Evolutionary conservation across 2,888 invertebrate genomes (phyloP).

Genomic region (Dromius quadrimaculatus): DNA sequence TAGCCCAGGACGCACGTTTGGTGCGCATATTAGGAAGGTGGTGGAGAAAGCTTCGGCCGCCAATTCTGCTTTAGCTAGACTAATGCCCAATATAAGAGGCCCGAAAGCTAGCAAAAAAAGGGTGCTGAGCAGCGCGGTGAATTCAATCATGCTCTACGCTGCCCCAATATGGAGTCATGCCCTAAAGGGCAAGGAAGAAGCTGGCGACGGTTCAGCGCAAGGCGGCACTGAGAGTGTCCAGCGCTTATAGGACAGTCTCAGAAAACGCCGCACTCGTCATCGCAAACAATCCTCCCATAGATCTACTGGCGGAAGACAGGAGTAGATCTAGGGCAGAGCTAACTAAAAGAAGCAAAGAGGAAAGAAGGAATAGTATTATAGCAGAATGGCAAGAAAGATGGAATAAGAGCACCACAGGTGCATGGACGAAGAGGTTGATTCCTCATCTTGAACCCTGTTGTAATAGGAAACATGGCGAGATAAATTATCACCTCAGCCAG

Average conservation of each 20-base stretch:
- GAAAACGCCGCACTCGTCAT: background rate
- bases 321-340: background rate
- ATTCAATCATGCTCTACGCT: constrained; percentile 48
- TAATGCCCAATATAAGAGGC: constrained; percentile 55
- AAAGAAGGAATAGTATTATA: background rate
- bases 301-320: background rate
- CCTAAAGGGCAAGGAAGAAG: background rate
- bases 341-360: background rate
- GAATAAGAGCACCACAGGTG: constrained; percentile 1
- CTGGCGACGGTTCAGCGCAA: constrained; percentile 23
- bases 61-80: constrained; percentile 43
- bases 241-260: constrained; percentile 11
- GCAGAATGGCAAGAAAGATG: background rate
- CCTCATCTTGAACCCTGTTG: constrained; percentile 6
- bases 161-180: constrained; percentile 45
- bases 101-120: constrained; percentile 27
- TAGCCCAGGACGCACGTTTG: background rate
- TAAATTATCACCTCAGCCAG: constrained; percentile 6
- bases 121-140: constrained; percentile 10
- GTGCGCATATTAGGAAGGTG: background rate
- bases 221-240: background rate
- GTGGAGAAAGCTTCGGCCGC: background rate
- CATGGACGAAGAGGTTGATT: constrained; percentile 36
- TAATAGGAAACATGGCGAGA: background rate
- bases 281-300: background rate